These are phyloP conservation scores for Lochmaea crataegi DNA, from an alignment of 2,888 invertebrate genomes.

Conservation along the genomic window DNA sequence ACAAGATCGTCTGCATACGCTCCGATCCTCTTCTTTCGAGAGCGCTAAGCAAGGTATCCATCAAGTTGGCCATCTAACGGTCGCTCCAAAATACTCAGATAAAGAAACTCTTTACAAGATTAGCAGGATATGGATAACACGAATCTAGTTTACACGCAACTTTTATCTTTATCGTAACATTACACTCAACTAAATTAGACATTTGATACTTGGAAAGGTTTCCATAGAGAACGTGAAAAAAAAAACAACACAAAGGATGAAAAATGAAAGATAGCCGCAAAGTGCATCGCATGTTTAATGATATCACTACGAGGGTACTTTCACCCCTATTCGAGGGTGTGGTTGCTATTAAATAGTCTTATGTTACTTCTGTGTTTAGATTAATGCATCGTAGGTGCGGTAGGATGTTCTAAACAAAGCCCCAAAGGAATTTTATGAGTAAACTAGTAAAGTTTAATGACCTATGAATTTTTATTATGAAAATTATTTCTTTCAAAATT, in stretches of 20 bases:
- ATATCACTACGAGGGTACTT: slow-evolving; percentile 5
- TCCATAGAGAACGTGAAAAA: not conserved
- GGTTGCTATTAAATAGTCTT: not conserved
- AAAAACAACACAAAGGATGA: not conserved
- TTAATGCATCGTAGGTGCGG: slow-evolving; percentile 10
- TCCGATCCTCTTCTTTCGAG: too few relatives aligned
- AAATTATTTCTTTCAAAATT: not conserved
- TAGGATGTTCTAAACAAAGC: not conserved
- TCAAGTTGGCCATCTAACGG: too few relatives aligned
- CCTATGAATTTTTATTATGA: not conserved
- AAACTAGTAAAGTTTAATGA: not conserved
- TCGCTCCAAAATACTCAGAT: too few relatives aligned
- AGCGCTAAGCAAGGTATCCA: too few relatives aligned
- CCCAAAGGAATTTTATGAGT: slow-evolving; percentile 8
- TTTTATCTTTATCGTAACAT: not conserved
- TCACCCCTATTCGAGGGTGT: slow-evolving; percentile 14
- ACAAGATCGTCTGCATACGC: too few relatives aligned
- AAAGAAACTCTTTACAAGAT: too few relatives aligned
- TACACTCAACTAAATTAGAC: slow-evolving; percentile 6
- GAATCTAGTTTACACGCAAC: not conserved
- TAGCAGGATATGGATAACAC: too few relatives aligned
- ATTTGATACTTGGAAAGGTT: not conserved
- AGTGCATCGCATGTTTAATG: slow-evolving; percentile 19
- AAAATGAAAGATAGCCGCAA: slow-evolving; percentile 1
- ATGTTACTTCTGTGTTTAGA: not conserved